Evolutionary conservation across 2,888 invertebrate species (phyloP).

Genomic region (Syrphus vitripennis): DNA sequence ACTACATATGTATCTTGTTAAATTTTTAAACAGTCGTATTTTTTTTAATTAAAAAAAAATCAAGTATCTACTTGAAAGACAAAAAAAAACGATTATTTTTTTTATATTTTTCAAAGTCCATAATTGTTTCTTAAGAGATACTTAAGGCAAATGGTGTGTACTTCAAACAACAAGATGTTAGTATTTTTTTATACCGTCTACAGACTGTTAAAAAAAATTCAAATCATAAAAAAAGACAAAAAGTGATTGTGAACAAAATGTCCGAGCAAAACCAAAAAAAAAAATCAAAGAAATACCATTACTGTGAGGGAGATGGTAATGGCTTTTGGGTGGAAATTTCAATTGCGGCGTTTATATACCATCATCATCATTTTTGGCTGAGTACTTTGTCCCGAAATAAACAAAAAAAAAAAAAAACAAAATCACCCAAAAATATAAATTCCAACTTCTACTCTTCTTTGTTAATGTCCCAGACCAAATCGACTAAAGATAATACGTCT

Average conservation of each 20-base stretch:
- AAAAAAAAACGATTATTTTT: not conserved
- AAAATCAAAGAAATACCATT: not conserved
- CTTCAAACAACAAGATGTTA: conserved; percentile 43
- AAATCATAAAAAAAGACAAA: not conserved
- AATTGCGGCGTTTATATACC: conserved; percentile 53
- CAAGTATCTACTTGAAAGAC: too few species aligned
- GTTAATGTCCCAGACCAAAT: not conserved
- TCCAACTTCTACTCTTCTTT: not conserved
- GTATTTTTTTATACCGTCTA: conserved; percentile 36
- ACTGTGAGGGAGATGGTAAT: not conserved
- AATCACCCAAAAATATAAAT: not conserved
- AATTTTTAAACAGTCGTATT: too few species aligned
- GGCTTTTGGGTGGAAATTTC: conserved; percentile 34
- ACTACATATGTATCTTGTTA: too few species aligned
- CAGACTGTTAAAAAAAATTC: conserved; percentile 9
- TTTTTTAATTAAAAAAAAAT: too few species aligned
- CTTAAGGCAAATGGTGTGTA: conserved; percentile 48
- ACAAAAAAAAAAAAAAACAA: not conserved
- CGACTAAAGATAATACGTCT: not conserved
- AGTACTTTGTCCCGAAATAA: conserved; percentile 35
- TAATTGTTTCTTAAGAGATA: not conserved
- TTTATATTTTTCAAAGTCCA: not conserved
- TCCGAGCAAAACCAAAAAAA: not conserved
- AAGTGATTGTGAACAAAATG: not conserved
- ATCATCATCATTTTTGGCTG: conserved; percentile 44